Evolutionary conservation across 1,140 invertebrate genomes (phyloP).

Genomic region (Proctacanthus coquilletti): DNA sequence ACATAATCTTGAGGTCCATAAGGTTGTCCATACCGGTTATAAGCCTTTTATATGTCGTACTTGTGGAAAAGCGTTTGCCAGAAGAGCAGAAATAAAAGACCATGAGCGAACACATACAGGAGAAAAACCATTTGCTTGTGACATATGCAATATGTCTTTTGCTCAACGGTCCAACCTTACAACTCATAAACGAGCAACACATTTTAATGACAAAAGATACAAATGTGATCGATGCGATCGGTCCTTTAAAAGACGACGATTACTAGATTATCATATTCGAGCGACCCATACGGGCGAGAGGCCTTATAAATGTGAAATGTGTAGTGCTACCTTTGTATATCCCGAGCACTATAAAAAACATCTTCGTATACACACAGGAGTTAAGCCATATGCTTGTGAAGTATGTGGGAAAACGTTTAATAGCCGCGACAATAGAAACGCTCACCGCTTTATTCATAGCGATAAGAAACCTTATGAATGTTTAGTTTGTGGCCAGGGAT

Average conservation of each 20-base stretch:
- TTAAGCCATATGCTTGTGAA: conserved; percentile 64
- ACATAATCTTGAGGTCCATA: conserved; percentile 58
- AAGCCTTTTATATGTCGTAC: conserved; percentile 51
- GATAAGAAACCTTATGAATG: conserved; percentile 78
- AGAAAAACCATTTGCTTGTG: conserved; percentile 54
- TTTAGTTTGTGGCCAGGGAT: conserved; percentile 59
- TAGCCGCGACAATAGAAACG: conserved; percentile 68
- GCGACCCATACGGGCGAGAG: conserved; percentile 64
- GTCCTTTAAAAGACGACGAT: conserved; percentile 52
- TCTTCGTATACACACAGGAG: conserved; percentile 57
- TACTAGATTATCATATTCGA: conserved; percentile 69
- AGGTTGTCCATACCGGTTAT: conserved; percentile 49
- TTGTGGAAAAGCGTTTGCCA: conserved; percentile 59
- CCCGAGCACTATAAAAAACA: conserved; percentile 75
- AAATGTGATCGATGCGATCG: conserved; percentile 52
- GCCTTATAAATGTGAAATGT: conserved; percentile 56
- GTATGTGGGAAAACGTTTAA: conserved; percentile 78
- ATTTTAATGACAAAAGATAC: conserved; percentile 59
- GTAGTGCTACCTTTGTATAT: conserved; percentile 64
- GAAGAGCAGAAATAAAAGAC: conserved; percentile 57
- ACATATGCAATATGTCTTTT: conserved; percentile 59
- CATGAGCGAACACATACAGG: conserved; percentile 66
- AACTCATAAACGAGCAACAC: conserved; percentile 61
- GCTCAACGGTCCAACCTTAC: conserved; percentile 64
- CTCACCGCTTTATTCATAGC: conserved; percentile 69